Evolutionary conservation across 2,888 invertebrate genomes (phyloP), one percentile per base, ranked within the genome.

Genomic region (Melanchra persicariae): DNA sequence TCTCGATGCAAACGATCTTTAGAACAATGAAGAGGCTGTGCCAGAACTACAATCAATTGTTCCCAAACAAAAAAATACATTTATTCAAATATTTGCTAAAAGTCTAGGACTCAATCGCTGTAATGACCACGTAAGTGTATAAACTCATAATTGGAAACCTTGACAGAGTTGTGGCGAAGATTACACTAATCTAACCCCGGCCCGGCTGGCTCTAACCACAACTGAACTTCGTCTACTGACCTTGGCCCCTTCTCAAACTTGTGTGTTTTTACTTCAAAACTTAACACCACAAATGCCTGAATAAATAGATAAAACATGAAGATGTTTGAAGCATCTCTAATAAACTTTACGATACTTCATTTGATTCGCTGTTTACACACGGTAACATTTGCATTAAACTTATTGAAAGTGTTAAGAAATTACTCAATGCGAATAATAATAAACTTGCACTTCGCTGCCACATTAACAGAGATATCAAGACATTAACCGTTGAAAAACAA

Each of bases 391-490:
- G 49, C 62, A 74, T 70, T 72, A 63, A 81, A 83, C 69, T 73
- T 74, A 84, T 79, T 78, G 72, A 81, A 78, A 77, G 79, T 86
- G 74, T 76, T 59, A 79, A 69, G 26, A 69, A 65, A 79, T 79
- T 74, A 74, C 69, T 75, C 64, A 88, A 82, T 71, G 77, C 78
- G 74, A 78, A 83, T 81, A 84, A 85, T 86, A 88, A 87, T 86
- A 85, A 88, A 87, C 83, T 85, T 87, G 83, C 84, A 88, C 87
- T 89, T 89, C 87, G 85, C 85, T 86, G 81, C 85, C 86, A 86
- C 87, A 91, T 90, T 90, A 92, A 91, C 90, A 90, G 87, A 91
- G 91, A 92, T 91, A 92, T 92, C 89, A 91, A 90, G 89, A 87
- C 89, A 91, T 91, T 89, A 90, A 90, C 89, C 78, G 85, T 86